phyloP scores from a whole-genome alignment of 2,888 invertebrate genomes.

The Lasioglossum lativentre region DNA sequence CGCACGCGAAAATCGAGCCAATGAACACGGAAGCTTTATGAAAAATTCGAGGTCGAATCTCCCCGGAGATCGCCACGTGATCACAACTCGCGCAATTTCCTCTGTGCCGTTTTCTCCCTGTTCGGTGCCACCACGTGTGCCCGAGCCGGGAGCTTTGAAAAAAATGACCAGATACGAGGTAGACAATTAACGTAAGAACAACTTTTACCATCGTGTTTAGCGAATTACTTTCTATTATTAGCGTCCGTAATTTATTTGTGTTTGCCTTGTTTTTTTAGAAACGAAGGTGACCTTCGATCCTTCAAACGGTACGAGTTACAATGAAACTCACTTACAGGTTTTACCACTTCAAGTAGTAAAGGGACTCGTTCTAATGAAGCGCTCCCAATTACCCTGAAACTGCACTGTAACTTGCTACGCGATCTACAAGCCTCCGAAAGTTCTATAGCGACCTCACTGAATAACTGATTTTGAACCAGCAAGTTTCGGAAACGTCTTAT shows the following conservation, averaged over 20 bases:
- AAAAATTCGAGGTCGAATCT: constrained; percentile 26
- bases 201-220: neutral
- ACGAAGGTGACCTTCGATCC: no score
- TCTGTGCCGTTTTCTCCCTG: neutral
- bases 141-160: neutral
- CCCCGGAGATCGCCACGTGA: neutral
- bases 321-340: no score
- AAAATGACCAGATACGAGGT: neutral
- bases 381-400: no score
- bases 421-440: no score
- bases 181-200: neutral
- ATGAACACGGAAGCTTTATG: constrained; percentile 31
- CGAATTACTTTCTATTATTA: no score
- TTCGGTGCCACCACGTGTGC: neutral
- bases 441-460: no score
- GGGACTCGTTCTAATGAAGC: no score
- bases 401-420: no score
- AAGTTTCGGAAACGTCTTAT: neutral
- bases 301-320: no score
- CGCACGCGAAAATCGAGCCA: constrained; percentile 30
- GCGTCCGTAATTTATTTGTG: no score
- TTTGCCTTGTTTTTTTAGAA: no score
- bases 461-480: neutral
- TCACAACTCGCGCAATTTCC: neutral
- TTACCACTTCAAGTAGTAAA: no score